Evolutionary conservation across 2,797 vertebrate genomes (phyloP).

Genomic region (Pitangus sulphuratus): DNA sequence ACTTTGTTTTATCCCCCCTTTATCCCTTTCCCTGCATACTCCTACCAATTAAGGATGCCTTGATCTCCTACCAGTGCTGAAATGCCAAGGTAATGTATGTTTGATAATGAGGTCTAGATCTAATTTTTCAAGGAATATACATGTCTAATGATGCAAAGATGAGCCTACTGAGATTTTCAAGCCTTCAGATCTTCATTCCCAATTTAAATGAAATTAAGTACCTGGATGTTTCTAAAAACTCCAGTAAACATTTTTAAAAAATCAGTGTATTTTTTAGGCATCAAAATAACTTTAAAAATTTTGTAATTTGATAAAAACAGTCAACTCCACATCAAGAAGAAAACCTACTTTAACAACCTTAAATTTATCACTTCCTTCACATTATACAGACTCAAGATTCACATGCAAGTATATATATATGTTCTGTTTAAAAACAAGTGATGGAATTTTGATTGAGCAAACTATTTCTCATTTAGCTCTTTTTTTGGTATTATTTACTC

Average conservation of each 20-base stretch:
- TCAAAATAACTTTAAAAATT: neutral
- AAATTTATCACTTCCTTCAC: neutral
- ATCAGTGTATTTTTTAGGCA: neutral
- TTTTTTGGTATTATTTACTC: neutral
- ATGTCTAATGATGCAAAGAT: neutral
- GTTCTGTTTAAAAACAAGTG: neutral
- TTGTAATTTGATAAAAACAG: neutral
- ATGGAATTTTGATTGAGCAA: neutral
- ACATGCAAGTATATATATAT: neutral
- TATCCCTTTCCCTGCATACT: neutral
- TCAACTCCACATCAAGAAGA: neutral
- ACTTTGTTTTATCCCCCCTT: neutral
- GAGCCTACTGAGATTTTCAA: neutral
- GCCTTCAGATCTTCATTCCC: neutral
- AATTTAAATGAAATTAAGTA: neutral
- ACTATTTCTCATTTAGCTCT: neutral
- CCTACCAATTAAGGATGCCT: neutral
- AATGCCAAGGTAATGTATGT: neutral
- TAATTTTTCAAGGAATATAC: neutral
- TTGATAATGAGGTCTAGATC: neutral
- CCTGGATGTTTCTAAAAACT: neutral
- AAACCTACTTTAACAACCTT: neutral
- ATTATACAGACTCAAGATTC: neutral
- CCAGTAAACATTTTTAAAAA: neutral
- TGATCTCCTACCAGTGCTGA: neutral